A percentile compares a stretch with the other conserved stretches of the same genome.
phyloP scores from a whole-genome alignment of 2,888 invertebrate species.

The Polymixis flavicincta region DNA sequence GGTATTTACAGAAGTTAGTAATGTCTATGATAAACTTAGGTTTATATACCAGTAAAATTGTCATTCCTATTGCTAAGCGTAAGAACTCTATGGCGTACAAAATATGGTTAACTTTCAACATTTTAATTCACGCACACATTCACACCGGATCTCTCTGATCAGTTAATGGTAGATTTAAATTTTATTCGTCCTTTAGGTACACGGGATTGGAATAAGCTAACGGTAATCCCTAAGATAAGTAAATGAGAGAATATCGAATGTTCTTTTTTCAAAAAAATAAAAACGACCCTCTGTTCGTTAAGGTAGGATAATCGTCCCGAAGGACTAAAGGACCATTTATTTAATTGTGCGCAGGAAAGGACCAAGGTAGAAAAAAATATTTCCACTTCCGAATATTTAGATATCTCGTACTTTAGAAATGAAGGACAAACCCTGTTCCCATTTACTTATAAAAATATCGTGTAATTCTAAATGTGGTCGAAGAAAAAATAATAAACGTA shows the following conservation, averaged over 20 bases:
- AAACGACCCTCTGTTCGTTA: slow-evolving; percentile 7
- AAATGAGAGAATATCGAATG: slow-evolving; percentile 17
- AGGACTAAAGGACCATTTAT: slow-evolving; percentile 17
- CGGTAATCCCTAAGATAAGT: slow-evolving; percentile 24
- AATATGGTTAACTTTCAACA: too few species aligned
- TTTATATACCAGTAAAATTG: too few species aligned
- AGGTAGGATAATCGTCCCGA: slow-evolving; percentile 15
- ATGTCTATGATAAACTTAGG: too few species aligned
- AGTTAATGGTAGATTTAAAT: not conserved
- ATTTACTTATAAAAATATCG: not conserved
- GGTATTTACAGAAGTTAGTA: too few species aligned
- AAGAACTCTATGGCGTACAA: too few species aligned
- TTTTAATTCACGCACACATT: too few species aligned
- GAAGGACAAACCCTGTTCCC: not conserved
- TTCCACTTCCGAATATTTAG: not conserved
- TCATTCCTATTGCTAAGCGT: too few species aligned
- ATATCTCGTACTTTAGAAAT: slow-evolving; percentile 4
- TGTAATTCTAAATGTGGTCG: not conserved
- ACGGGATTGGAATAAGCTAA: not conserved
- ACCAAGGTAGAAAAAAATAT: slow-evolving; percentile 7
- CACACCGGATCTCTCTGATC: too few species aligned
- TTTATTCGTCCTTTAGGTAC: not conserved
- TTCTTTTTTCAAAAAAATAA: not conserved
- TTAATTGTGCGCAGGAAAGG: slow-evolving; percentile 17
- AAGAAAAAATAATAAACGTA: not conserved